A percentile compares a stretch with the other conserved stretches of the same genome.
Conservation (phyloP, 2,888 invertebrate genomes). For the Argyresthia goedartella region DNA sequence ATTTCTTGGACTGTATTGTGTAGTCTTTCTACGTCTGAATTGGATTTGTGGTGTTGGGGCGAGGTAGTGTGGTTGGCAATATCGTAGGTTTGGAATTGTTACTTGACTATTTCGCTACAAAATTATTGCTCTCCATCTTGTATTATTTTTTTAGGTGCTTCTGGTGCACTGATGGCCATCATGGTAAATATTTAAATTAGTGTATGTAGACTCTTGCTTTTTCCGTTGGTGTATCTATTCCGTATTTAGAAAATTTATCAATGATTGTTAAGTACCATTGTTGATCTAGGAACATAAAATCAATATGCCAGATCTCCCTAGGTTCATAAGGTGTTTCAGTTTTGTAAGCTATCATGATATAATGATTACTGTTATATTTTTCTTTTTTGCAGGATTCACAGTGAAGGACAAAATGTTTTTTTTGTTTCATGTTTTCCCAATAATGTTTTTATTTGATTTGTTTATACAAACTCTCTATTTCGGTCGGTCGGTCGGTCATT, state of each 20-base stretch:
- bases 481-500: too few species aligned
- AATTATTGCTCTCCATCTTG: slow-evolving; percentile 13
- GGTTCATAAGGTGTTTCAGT: too few species aligned
- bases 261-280: slow-evolving; percentile 14
- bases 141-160: slow-evolving; percentile 12
- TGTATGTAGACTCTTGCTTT: slow-evolving; percentile 13
- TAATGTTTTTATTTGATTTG: too few species aligned
- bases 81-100: slow-evolving; percentile 12
- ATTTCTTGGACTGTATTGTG: slow-evolving; percentile 12
- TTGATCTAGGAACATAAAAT: slow-evolving; percentile 12
- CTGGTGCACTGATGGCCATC: too few species aligned
- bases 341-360: too few species aligned
- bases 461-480: too few species aligned
- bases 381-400: too few species aligned
- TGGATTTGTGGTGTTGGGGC: slow-evolving; percentile 13
- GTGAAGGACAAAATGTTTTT: too few species aligned
- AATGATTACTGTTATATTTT: too few species aligned
- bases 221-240: slow-evolving; percentile 10
- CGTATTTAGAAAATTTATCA: slow-evolving; percentile 15
- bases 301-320: too few species aligned
- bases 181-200: slow-evolving; percentile 13
- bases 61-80: slow-evolving; percentile 11
- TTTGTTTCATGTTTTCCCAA: too few species aligned
- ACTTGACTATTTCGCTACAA: slow-evolving; percentile 12
- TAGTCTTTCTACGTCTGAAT: slow-evolving; percentile 13